Evolutionary conservation across 2,797 vertebrate species (phyloP), one percentile per base, ranked within the genome.

Genomic region (Psittacula derbiana): DNA sequence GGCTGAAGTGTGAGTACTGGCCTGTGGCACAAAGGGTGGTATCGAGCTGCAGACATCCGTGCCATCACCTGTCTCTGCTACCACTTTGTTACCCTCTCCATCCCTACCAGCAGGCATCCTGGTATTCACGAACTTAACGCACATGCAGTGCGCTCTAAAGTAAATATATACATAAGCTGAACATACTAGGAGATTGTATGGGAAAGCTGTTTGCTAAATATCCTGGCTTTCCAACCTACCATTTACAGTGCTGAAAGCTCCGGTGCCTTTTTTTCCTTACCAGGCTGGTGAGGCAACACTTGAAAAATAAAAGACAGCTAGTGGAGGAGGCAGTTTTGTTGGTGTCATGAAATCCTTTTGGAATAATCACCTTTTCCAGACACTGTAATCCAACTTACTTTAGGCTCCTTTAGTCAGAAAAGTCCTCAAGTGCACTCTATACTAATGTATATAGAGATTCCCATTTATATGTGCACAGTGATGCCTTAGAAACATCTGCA

Each of bases 1-100:
- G 99, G 99, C 98, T 99, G 70, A 98, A 98, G 98, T 99, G 99
- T 99, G 94, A 96, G 97, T 98, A 84, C 31, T 1, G 57, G 33
- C 20, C 0, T 11, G 24, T 4, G 47, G 58, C 44, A 31, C 19
- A 4, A 15, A 16, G 36, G 4, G 44, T 41, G 61, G 44, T 8
- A 53, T n/a, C 0, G 1, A 2, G 5, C 33, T 3, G 1, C 24
- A 38, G 52, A 50, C 13, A 1, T 5, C 74, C 1, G 36, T 67
- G 66, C 57, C 41, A 16, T 33, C 83, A 4, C 30, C 87, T 6
- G 1, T 16, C 62, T 28, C 86, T 61, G 53, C 71, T 40, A 1
- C 16, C 19, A 1, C 80, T 33, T 31, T 16, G 17, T 40, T 55
- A 16, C 17, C 28, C 36, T 58, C 73, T 78, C 86, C 62, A 30